phyloP scores from a whole-genome alignment of 2,113 vertebrate genomes.

The Hypocryptadius cinnamomeus region DNA sequence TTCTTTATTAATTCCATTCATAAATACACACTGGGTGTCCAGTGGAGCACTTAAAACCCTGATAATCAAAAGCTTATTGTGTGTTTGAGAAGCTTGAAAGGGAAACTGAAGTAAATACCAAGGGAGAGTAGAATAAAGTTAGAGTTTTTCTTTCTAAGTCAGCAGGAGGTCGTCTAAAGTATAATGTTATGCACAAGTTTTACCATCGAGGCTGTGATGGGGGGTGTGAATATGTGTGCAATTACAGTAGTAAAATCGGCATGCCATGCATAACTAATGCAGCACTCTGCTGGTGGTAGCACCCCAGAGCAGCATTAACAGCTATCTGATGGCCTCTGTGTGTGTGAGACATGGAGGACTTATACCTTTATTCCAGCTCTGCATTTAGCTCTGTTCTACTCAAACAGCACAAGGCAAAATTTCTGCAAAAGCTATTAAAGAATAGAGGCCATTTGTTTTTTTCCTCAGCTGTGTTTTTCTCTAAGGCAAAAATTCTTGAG shows the following conservation, averaged over 20 bases:
- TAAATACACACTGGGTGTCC: conserved; percentile 71
- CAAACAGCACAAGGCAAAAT: neutral
- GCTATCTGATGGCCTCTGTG: neutral
- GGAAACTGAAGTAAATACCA: conserved; percentile 67
- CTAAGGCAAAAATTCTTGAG: neutral
- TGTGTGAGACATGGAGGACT: neutral
- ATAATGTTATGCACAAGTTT: conserved; percentile 54
- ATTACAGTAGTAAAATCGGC: conserved; percentile 29
- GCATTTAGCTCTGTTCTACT: neutral
- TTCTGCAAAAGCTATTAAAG: neutral
- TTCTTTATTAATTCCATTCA: conserved; percentile 80
- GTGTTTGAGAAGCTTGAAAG: conserved; percentile 68
- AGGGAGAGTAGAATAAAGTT: conserved; percentile 66
- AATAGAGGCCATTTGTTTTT: neutral
- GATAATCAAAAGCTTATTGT: conserved; percentile 79
- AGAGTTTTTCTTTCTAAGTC: conserved; percentile 62
- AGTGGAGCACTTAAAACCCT: conserved; percentile 61
- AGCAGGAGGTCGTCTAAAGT: conserved; percentile 59
- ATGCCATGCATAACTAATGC: neutral
- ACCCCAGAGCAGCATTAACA: neutral
- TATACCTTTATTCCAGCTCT: neutral
- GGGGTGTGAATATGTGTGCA: neutral
- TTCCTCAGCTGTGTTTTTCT: neutral
- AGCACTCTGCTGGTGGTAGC: neutral
- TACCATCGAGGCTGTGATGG: neutral